These are phyloP conservation scores for Datnioides undecimradiatus DNA, from an alignment of 2,113 vertebrate species.

Conservation along the genomic window DNA sequence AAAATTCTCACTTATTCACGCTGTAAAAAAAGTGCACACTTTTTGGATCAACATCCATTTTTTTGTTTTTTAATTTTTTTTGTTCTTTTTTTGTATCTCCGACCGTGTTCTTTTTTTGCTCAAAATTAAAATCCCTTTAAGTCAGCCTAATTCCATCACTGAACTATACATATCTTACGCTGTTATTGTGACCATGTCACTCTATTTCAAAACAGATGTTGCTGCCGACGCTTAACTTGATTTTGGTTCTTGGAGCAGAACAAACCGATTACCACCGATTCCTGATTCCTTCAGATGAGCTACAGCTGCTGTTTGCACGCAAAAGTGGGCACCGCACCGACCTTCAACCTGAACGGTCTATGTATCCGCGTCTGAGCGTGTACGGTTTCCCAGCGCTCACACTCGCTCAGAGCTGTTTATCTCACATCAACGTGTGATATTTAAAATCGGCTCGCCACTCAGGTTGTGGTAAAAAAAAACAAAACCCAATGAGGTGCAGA, in stretches of 20 bases:
- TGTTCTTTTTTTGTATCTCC: too few relatives aligned
- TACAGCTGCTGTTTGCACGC: neutral
- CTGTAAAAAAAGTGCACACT: too few relatives aligned
- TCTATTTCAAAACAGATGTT: neutral
- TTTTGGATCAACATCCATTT: too few relatives aligned
- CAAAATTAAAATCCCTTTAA: neutral
- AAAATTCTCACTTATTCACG: too few relatives aligned
- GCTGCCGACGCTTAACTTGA: neutral
- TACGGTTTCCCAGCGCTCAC: neutral
- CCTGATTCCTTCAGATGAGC: neutral
- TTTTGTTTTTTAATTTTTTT: too few relatives aligned
- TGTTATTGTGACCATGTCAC: neutral
- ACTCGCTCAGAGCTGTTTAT: neutral
- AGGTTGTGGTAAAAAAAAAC: constrained; percentile 7
- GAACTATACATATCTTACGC: neutral
- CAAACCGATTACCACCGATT: neutral
- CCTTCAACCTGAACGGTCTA: neutral
- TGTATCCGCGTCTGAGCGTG: neutral
- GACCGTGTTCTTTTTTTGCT: too few relatives aligned
- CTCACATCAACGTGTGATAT: neutral
- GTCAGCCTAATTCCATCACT: neutral
- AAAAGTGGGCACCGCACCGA: too few relatives aligned
- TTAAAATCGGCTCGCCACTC: neutral
- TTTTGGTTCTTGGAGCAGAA: neutral
- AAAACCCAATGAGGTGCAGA: neutral